Evolutionary conservation across 2,888 invertebrate species (phyloP), one percentile per base, ranked within the genome.

Genomic region (Tineola bisselliella): DNA sequence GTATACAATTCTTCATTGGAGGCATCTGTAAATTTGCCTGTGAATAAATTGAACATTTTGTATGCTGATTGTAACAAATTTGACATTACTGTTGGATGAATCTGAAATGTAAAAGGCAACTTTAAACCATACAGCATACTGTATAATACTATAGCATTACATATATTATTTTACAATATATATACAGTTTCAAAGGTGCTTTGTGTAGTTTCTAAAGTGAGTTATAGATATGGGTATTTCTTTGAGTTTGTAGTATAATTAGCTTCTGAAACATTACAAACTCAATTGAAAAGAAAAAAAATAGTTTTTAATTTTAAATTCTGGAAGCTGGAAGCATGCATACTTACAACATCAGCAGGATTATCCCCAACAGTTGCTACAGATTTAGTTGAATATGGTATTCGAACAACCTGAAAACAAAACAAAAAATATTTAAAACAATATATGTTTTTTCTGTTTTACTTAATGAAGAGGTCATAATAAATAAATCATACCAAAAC

Each of bases 21-120:
- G 65, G 93, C 90, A 61, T 88, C 84, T 63, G 89, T 84, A 68
- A 96, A 93, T 4, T 91, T 91, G 0, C 95, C 95, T 83, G 93
- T 91, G 74, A 96, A 95, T 68, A 98, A 87, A 73, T 93, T 89
- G 74, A 95, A 97, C 91, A 94, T 93, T 67, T 90, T 90, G 75
- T 98, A 97, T 6, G 94, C 90, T 64, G 84, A 77, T 61, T 74
- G 69, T 43, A 88, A 66, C 19, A 86, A 68, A 63, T 88, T 81
- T 68, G 72, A 71, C 81, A 88, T 84, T 17, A 87, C 76, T 59
- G 80, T 74, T 61, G 87, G 82, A 65, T 84, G 81, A 44, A 84
- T 68, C 87, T 87, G 69, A 33, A 79, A 76, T 13, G 6, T 25
- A 25, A 25, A n/a, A n/a, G n/a, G n/a, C n/a, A n/a, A n/a, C n/a